Evolutionary conservation across 2,113 vertebrate species (phyloP), one percentile per base, ranked within the genome.

Genomic region (Leptodactylus fuscus): DNA sequence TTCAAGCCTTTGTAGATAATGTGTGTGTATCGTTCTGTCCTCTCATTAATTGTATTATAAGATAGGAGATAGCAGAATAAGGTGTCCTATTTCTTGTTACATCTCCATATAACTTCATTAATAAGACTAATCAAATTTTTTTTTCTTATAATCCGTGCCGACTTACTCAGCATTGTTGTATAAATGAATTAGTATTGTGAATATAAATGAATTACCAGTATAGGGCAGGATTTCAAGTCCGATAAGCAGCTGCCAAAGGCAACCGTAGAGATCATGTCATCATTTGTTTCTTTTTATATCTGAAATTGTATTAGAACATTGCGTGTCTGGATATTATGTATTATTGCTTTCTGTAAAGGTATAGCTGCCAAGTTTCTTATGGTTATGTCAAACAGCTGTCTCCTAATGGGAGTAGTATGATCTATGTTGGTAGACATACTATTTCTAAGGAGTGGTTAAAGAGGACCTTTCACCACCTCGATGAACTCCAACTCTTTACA

Each of bases 11-110:
- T 38, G 34, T 8, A 41, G 62, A 51, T 49, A 55, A 70, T 27
- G 9, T 71, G 32, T 67, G 60, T 49, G 46, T 71, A 41, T 82
- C 22, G 48, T 82, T 53, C 81, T 82, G 81, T 82, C 36, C 81
- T 10, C 22, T 71, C 8, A 29, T 82, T 70, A 82, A 82, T 82
- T 82, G n/a, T 36, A 71, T 82, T 82, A 82, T 8, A 8, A 71
- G 67, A 82, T 51, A 82, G 18, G 65, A 70, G 69, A 71, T 34
- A 48, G n/a, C 49, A 80, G 65, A 82, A 71, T 53, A 16, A 82
- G 27, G 22, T 48, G 81, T 82, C 65, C 62, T 71, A 71, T 53
- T 82, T 82, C 81, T 69, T 49, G 44, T 69, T 81, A 67, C 38
- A 73, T 82, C 46, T 71, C 22, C 11, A 32, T 73, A 51, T 82